Evolutionary conservation across 2,113 vertebrate species (phyloP).

Genomic region (Catharus minimus): DNA sequence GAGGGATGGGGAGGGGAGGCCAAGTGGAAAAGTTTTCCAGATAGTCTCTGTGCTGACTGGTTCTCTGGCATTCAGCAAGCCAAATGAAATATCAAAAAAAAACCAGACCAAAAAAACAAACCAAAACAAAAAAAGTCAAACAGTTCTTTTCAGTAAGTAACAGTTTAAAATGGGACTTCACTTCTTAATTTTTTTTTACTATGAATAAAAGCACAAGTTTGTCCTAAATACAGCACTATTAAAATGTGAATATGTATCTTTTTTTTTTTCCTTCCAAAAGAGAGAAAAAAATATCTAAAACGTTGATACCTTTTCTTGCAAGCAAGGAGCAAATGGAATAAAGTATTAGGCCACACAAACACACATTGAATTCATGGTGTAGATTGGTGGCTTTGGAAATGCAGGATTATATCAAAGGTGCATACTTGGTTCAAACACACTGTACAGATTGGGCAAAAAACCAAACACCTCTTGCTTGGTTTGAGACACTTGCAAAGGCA

Average conservation of each 20-base stretch:
- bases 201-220: slow-evolving; percentile 71
- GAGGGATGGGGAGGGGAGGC: neutral
- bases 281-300: slow-evolving; percentile 33
- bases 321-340: slow-evolving; percentile 71
- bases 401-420: slow-evolving; percentile 69
- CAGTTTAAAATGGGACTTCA: slow-evolving; percentile 54
- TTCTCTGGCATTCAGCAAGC: slow-evolving; percentile 29
- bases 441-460: slow-evolving; percentile 53
- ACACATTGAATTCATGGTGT: slow-evolving; percentile 54
- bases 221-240: slow-evolving; percentile 70
- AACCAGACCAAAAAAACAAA: neutral
- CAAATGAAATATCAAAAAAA: neutral
- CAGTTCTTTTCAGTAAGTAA: slow-evolving; percentile 39
- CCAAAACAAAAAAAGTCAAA: neutral
- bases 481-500: slow-evolving; percentile 59
- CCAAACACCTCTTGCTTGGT: slow-evolving; percentile 15
- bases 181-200: slow-evolving; percentile 59
- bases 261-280: neutral
- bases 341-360: slow-evolving; percentile 67
- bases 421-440: slow-evolving; percentile 65
- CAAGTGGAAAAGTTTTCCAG: slow-evolving; percentile 16
- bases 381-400: slow-evolving; percentile 70
- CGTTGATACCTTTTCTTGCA: slow-evolving; percentile 68
- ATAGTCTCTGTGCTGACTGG: slow-evolving; percentile 20
- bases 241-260: slow-evolving; percentile 69